Base-by-base conservation (phyloP, 2,113 vertebrate species). In the Lampris megalopsis region DNA sequence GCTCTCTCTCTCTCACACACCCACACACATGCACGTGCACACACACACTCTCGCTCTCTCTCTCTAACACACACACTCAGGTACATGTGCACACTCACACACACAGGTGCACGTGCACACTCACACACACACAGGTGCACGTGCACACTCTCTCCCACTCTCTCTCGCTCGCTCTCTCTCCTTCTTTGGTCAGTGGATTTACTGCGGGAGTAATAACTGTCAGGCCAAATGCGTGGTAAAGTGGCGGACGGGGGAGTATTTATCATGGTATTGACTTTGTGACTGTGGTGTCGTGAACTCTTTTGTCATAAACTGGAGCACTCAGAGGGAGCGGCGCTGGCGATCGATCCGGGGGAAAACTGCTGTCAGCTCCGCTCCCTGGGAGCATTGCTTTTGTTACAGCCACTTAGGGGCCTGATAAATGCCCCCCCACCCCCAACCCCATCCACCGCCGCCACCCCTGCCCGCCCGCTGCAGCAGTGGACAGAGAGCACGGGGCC, bases 151-250 rank as follows among this genome's bases (percentile, higher is more conserved):
- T n/a, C n/a, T n/a, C n/a, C n/a, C n/a, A n/a, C n/a, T n/a, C n/a
- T n/a, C n/a, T n/a, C n/a, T n/a, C n/a, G n/a, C n/a, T n/a, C n/a
- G n/a, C n/a, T n/a, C n/a, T n/a, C n/a, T n/a, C n/a, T n/a, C n/a
- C n/a, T n/a, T n/a, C n/a, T n/a, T 71, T 71, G 89, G 91, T 90
- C 91, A 94, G 94, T 95, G 95, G 94, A 97, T 98, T 98, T 98
- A 97, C 95, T 93, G 94, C 93, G 60, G 94, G 76, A 91, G 96
- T 95, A 96, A 97, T 97, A 97, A 96, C 95, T 96, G 96, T 96
- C 95, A 94, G 92, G 92, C 92, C 89, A 93, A 91, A 94, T 95
- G 94, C 81, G 79, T 94, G 93, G 93, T 92, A 94, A 95, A 96
- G 95, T 94, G 93, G 95, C 89, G 90, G 92, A 94, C 95, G 86